These are phyloP conservation scores for Mystacornis crossleyi DNA, from an alignment of 2,113 vertebrate species.

Conservation along the genomic window DNA sequence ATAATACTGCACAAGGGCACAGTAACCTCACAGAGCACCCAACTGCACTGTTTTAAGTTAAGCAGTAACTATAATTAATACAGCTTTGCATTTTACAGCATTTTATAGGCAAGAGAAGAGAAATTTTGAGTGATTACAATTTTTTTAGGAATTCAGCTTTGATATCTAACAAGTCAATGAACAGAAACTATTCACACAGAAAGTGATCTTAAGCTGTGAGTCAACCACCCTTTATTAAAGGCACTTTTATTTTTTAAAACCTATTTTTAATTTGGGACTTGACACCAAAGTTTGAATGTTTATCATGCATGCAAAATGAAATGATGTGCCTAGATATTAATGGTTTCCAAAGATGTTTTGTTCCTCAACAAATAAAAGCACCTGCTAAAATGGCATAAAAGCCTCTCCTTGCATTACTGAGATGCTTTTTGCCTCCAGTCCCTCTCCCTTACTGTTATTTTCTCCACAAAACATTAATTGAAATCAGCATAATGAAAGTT, in stretches of 20 bases:
- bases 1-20: background rate
- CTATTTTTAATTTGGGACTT: background rate
- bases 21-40: background rate
- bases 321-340: background rate
- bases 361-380: background rate
- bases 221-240: background rate
- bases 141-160: background rate
- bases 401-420: background rate
- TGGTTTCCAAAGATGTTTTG: background rate
- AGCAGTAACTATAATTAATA: background rate
- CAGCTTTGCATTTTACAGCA: background rate
- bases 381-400: background rate
- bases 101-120: background rate
- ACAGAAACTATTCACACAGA: background rate
- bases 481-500: background rate
- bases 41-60: background rate
- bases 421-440: background rate
- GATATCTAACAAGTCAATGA: background rate
- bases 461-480: background rate
- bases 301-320: background rate
- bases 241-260: background rate
- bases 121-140: background rate
- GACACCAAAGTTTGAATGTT: background rate
- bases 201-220: background rate
- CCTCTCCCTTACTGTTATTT: background rate